Evolutionary conservation across 2,113 vertebrate species (phyloP).

Genomic region (Clarias macrocephalus): DNA sequence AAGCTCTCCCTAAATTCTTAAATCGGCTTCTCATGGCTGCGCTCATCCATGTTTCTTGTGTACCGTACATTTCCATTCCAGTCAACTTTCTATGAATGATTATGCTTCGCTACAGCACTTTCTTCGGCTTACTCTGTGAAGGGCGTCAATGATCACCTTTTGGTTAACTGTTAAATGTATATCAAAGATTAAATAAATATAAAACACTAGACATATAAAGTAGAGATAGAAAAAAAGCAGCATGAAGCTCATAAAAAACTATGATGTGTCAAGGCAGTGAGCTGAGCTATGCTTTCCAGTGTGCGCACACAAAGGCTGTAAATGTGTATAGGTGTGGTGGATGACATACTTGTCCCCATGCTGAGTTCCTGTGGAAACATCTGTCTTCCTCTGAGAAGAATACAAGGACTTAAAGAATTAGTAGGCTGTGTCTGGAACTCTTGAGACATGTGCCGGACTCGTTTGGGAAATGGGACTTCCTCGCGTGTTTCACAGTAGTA

Average conservation of each 20-base stretch:
- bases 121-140: too few relatives aligned
- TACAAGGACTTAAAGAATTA: constrained; percentile 11
- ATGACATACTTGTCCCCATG: neutral
- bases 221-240: neutral
- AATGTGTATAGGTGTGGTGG: constrained; percentile 8
- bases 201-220: too few relatives aligned
- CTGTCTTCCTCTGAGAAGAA: constrained; percentile 44
- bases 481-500: neutral
- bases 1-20: too few relatives aligned
- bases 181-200: too few relatives aligned
- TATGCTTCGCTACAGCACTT: too few relatives aligned
- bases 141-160: too few relatives aligned
- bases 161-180: too few relatives aligned
- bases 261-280: neutral
- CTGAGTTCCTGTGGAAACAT: constrained; percentile 47
- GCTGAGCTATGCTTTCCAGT: neutral
- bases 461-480: constrained; percentile 3
- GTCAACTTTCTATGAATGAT: too few relatives aligned
- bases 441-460: neutral
- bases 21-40: too few relatives aligned
- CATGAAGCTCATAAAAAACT: neutral
- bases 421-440: neutral
- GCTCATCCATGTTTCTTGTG: too few relatives aligned
- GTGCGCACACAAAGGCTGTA: neutral
- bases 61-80: too few relatives aligned